phyloP scores from a whole-genome alignment of 2,113 vertebrate species.

The Otolemur garnettii region DNA sequence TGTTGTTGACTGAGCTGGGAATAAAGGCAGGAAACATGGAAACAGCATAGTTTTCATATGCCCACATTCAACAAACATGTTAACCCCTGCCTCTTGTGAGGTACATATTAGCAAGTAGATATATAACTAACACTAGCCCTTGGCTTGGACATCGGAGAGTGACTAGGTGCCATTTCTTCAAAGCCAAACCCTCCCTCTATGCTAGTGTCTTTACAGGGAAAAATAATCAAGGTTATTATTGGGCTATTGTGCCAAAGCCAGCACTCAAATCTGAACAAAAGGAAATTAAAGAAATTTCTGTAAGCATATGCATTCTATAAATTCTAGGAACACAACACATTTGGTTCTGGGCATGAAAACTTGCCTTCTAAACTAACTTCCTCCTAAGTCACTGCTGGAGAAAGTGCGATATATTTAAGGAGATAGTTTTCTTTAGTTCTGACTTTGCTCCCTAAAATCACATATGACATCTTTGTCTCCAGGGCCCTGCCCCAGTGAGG shows the following conservation, averaged over 20 bases:
- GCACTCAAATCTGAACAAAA: not conserved
- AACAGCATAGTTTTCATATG: not conserved
- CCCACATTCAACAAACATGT: not conserved
- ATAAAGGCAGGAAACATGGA: not conserved
- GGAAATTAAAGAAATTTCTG: conserved; percentile 46
- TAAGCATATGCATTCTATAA: not conserved
- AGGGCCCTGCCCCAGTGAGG: not conserved
- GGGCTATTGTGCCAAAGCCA: not conserved
- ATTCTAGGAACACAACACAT: not conserved
- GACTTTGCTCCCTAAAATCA: conserved; percentile 49
- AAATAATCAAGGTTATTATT: not conserved
- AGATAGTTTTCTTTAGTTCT: not conserved
- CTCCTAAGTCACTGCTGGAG: not conserved
- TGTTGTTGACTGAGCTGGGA: not conserved
- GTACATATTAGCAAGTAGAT: not conserved
- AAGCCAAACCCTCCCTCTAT: not conserved
- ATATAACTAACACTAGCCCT: not conserved
- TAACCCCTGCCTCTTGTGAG: not conserved
- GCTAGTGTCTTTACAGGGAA: not conserved
- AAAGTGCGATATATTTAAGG: not conserved
- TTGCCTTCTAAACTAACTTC: conserved; percentile 14
- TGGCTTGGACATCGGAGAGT: not conserved
- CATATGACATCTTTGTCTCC: not conserved
- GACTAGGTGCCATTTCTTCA: not conserved
- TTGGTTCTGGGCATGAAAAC: not conserved